Base-by-base conservation (phyloP, 2,888 invertebrate genomes). In the Nebria salina region DNA sequence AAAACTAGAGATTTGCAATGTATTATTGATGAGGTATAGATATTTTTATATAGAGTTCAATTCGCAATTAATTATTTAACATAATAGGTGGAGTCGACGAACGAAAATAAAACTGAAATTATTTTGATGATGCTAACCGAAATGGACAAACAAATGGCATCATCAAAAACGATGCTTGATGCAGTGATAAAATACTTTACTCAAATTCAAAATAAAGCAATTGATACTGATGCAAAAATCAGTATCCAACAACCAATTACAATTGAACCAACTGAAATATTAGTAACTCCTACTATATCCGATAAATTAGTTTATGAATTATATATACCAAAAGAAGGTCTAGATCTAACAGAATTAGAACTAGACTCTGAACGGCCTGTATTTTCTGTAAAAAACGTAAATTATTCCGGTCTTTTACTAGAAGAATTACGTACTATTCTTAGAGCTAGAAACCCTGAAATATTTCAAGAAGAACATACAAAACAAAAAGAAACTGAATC, bases 271-370 rank as follows among this genome's bases (percentile, higher is more conserved):
- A 75, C 64, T 66, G 70, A 74, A 80, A 70, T 64, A 75, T 75
- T 75, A 75, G 15, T 75, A 66, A 70, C 70, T 66, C 42, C 26
- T 64, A 80, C 64, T 75, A 75, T 43, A 75, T 54, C 72, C 26
- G 80, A 80, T 68, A 80, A 80, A 75, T 72, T 75, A 70, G 65
- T 68, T 13, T 80, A 80, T 34, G 80, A 80, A 80, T 75, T 80
- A 20, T 80, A 80, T 75, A 80, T 80, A 42, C 80, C 80, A 15
- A 80, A 80, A 72, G 80, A 80, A 80, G 75, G 80, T 4, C 65
- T 80, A 54, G 72, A 75, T 75, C 70, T 80, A 54, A 70, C 75
- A 70, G 80, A 80, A 64, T 75, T 80, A 70, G 80, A 80, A 80
- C 13, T 75, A 15, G 80, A 80, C 75, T 34, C 68, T 2, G 75